Evolutionary conservation across 2,888 invertebrate species (phyloP).

Genomic region (Drosophila eohydei): DNA sequence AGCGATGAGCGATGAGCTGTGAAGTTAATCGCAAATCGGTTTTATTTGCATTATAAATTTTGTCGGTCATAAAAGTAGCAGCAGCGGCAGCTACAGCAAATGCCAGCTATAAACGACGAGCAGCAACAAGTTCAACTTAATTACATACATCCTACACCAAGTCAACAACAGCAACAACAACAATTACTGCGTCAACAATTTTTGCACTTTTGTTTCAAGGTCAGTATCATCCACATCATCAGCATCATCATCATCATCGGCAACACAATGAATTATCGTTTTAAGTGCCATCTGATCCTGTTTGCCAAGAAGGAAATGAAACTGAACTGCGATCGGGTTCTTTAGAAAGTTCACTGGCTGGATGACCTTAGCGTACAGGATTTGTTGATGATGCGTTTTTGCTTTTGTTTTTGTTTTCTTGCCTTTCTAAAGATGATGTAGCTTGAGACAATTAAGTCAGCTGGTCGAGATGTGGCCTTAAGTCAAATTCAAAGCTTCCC

Average conservation of each 20-base stretch:
- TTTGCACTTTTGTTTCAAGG: conserved; percentile 73
- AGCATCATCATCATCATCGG: conserved; percentile 17
- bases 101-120: conserved; percentile 8
- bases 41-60: conserved; percentile 53
- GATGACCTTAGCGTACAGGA: conserved; percentile 69
- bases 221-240: conserved; percentile 39
- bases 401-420: background rate
- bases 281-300: conserved; percentile 52
- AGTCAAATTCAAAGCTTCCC: conserved; percentile 68
- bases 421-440: conserved; percentile 63
- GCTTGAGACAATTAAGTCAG: conserved; percentile 30
- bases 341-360: conserved; percentile 15
- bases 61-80: conserved; percentile 56
- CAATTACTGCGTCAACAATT: conserved; percentile 38
- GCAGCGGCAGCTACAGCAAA: conserved; percentile 16
- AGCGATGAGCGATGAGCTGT: conserved; percentile 38
- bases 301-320: conserved; percentile 49
- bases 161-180: conserved; percentile 21
- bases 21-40: conserved; percentile 11
- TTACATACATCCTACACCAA: conserved; percentile 73
- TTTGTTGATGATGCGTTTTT: conserved; percentile 24
- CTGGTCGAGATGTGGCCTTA: conserved; percentile 50
- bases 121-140: conserved; percentile 70
- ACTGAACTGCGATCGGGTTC: background rate
- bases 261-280: conserved; percentile 54